phyloP scores from a whole-genome alignment of 1,140 invertebrate genomes.

The Pseudoatta argentina region DNA sequence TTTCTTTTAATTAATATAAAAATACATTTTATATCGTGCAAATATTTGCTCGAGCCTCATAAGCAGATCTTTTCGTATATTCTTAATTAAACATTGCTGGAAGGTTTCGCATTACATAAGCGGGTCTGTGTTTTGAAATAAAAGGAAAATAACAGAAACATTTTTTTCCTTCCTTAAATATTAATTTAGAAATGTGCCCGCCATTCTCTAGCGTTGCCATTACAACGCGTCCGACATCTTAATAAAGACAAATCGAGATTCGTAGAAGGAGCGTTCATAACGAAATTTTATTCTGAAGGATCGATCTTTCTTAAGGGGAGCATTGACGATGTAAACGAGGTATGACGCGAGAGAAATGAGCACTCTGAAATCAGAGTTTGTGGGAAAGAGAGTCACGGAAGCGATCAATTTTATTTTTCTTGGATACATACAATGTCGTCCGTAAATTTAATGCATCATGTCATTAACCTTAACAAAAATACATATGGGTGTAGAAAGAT shows the following conservation, averaged over 20 bases:
- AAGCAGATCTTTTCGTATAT: conserved; percentile 38
- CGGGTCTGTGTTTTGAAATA: background rate
- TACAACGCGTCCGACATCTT: conserved; percentile 37
- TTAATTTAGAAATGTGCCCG: conserved; percentile 32
- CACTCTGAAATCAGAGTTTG: conserved; percentile 68
- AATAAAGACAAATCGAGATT: conserved; percentile 65
- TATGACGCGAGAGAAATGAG: conserved; percentile 66
- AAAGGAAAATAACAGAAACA: conserved; percentile 41
- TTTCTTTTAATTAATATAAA: conserved; percentile 47
- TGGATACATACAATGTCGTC: conserved; percentile 25
- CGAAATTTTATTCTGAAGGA: conserved; percentile 66
- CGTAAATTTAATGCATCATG: conserved; percentile 46
- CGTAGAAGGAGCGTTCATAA: conserved; percentile 53
- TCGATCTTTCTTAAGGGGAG: conserved; percentile 66
- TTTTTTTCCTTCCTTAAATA: conserved; percentile 35
- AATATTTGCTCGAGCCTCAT: background rate
- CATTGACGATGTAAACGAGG: conserved; percentile 69
- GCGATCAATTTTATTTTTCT: conserved; percentile 61
- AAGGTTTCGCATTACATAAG: conserved; percentile 17
- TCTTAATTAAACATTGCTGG: conserved; percentile 43
- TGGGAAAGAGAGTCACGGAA: conserved; percentile 27
- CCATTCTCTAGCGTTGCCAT: background rate
- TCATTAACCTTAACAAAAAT: conserved; percentile 1
- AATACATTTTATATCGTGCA: conserved; percentile 18
- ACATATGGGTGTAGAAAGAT: background rate